These are phyloP conservation scores for Druon quercuslanigerum DNA, from an alignment of 1,140 invertebrate genomes.

Conservation along the genomic window DNA sequence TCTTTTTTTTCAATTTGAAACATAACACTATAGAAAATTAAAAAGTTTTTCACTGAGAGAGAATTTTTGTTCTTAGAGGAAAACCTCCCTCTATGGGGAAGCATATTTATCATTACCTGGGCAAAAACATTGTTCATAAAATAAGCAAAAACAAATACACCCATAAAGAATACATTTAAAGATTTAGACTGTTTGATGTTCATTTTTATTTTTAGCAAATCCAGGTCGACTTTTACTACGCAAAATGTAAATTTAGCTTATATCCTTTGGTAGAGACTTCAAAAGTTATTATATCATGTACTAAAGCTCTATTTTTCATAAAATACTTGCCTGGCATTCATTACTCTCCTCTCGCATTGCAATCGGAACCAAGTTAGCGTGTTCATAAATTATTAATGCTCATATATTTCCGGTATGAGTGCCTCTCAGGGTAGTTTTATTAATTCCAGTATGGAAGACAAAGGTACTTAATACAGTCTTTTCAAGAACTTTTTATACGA, in stretches of 20 bases:
- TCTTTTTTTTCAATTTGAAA: too few relatives aligned
- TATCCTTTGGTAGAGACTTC: slow-evolving; percentile 47
- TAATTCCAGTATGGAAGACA: neutral
- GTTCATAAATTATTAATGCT: slow-evolving; percentile 42
- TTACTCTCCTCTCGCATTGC: slow-evolving; percentile 44
- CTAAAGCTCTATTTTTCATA: slow-evolving; percentile 50
- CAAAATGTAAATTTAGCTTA: slow-evolving; percentile 44
- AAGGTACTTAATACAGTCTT: slow-evolving; percentile 32
- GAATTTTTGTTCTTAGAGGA: too few relatives aligned
- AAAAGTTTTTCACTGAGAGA: too few relatives aligned
- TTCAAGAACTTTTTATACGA: slow-evolving; percentile 32
- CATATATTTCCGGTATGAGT: slow-evolving; percentile 32
- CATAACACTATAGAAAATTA: too few relatives aligned
- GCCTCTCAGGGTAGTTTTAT: neutral
- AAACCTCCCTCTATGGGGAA: too few relatives aligned
- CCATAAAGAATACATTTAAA: too few relatives aligned
- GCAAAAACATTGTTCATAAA: too few relatives aligned
- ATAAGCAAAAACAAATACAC: too few relatives aligned
- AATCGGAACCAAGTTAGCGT: slow-evolving; percentile 47
- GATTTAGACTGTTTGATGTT: too few relatives aligned
- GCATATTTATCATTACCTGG: too few relatives aligned
- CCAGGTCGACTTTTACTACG: slow-evolving; percentile 37
- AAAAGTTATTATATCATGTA: slow-evolving; percentile 49
- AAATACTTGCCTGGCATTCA: slow-evolving; percentile 42
- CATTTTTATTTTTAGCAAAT: neutral